phyloP scores from a whole-genome alignment of 2,113 vertebrate genomes.

The Tragelaphus buxtoni region DNA sequence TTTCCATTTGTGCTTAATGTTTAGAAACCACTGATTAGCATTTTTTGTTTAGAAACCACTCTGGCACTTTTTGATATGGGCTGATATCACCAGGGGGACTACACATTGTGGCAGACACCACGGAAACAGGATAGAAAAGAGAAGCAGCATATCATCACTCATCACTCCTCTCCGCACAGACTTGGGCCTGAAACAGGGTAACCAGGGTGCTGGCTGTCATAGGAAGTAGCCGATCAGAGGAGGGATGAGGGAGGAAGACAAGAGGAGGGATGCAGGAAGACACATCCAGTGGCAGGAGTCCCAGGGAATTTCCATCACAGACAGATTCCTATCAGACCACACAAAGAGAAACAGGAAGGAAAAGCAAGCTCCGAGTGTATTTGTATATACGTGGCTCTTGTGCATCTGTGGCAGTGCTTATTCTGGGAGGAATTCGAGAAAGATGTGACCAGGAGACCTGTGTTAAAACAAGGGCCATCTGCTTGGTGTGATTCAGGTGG shows the following conservation, averaged over 20 bases:
- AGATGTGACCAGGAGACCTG: neutral
- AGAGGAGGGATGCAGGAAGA: neutral
- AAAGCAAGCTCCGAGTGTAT: neutral
- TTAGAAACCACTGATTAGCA: neutral
- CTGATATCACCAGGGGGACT: neutral
- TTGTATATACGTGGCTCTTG: neutral
- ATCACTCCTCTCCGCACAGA: neutral
- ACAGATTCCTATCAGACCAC: neutral
- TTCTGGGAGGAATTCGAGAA: neutral
- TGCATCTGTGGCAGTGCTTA: neutral
- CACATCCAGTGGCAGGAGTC: neutral
- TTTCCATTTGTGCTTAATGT: neutral
- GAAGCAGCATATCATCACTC: neutral
- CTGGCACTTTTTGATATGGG: neutral
- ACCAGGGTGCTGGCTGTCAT: accelerated
- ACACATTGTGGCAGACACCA: neutral
- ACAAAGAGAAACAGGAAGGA: neutral
- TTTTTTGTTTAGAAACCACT: neutral
- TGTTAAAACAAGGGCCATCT: neutral
- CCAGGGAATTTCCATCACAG: neutral
- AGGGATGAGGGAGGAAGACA: neutral
- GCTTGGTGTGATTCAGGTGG: neutral
- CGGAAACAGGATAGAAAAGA: neutral
- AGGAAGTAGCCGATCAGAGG: accelerated
- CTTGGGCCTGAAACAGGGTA: neutral